A percentile compares a stretch with the other conserved stretches of the same genome.
Conservation (phyloP, 37 sponge, comb jelly and placozoan species). For the Tethya wilhelma region DNA sequence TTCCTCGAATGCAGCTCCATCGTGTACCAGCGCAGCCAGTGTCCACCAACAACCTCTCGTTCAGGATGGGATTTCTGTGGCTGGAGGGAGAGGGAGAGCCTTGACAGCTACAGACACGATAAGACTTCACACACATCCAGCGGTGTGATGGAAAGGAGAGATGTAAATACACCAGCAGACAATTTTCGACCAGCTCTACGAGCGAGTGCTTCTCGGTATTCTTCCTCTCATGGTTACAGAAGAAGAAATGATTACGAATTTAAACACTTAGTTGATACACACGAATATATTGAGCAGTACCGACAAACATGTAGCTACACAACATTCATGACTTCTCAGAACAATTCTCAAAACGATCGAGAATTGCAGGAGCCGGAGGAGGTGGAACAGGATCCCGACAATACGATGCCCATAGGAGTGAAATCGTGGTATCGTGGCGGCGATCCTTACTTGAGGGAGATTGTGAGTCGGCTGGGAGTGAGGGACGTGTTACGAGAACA, state of each 20-base stretch:
- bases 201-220: neutral
- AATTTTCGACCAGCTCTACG: neutral
- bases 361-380: constrained; percentile 1
- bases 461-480: constrained; percentile 46
- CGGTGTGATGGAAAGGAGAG: neutral
- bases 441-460: constrained; percentile 31
- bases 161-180: constrained; percentile 3
- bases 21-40: neutral
- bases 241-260: constrained; percentile 24
- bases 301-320: neutral
- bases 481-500: constrained; percentile 9
- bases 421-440: constrained; percentile 4
- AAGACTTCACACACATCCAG: neutral
- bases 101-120: neutral
- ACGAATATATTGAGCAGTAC: constrained; percentile 29
- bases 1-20: neutral
- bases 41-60: too few relatives aligned
- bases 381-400: constrained; percentile 4
- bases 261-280: constrained; percentile 9
- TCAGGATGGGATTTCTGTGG: too few relatives aligned
- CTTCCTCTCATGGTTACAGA: constrained; percentile 1
- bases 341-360: neutral
- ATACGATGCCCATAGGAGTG: neutral
- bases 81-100: constrained; percentile 23
- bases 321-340: neutral